Evolutionary conservation across 2,113 vertebrate genomes (phyloP).

Genomic region (Nothobranchius kuhntae): DNA sequence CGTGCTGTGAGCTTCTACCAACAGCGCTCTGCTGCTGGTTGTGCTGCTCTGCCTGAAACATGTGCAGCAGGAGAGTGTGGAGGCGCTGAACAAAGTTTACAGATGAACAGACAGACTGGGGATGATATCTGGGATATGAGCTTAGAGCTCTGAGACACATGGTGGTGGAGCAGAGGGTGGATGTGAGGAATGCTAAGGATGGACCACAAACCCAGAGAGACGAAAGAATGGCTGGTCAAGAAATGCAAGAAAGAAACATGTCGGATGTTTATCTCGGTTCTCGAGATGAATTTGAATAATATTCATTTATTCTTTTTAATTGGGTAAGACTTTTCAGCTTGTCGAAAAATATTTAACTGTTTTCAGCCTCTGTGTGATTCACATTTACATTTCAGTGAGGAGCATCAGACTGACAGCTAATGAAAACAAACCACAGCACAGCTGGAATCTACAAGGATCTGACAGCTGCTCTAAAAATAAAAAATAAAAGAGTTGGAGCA

Average conservation of each 20-base stretch:
- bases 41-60: constrained; percentile 19
- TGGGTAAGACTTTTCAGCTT: neutral
- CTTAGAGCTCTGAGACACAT: constrained; percentile 27
- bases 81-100: constrained; percentile 7
- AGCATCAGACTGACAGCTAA: constrained; percentile 30
- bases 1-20: neutral
- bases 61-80: neutral
- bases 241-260: neutral
- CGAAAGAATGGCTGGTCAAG: neutral
- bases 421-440: constrained; percentile 37
- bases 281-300: too few relatives aligned
- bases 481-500: neutral
- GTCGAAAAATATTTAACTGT: neutral
- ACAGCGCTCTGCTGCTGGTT: constrained; percentile 15
- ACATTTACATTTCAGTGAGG: neutral
- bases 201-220: constrained; percentile 15
- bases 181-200: constrained; percentile 5
- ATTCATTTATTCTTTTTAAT: too few relatives aligned
- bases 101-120: neutral
- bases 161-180: constrained; percentile 8
- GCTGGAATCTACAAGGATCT: neutral
- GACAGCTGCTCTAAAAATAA: constrained; percentile 20
- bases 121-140: constrained; percentile 16
- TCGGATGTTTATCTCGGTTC: too few relatives aligned
- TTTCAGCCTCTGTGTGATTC: neutral